These are phyloP conservation scores for Caenorhabditis auriculariae DNA, from an alignment of 2,888 invertebrate species.

Conservation along the genomic window DNA sequence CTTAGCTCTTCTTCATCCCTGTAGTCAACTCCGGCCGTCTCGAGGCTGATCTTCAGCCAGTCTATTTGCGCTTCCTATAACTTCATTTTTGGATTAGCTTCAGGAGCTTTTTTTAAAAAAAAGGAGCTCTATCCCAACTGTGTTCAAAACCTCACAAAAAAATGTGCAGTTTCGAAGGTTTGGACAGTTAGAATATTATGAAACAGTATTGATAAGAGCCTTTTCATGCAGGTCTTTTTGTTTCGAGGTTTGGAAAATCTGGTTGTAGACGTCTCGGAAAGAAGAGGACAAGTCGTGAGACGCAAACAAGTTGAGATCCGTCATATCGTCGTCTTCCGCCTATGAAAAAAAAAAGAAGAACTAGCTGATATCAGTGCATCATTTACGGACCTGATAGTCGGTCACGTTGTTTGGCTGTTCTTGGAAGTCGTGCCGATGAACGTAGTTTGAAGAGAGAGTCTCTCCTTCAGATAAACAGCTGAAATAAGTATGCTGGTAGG, in stretches of 20 bases:
- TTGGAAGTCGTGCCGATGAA: background rate
- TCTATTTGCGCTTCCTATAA: slow-evolving; percentile 42
- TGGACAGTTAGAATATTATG: too few species aligned
- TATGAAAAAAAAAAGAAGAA: too few species aligned
- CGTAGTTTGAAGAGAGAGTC: background rate
- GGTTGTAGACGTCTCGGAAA: slow-evolving; percentile 44
- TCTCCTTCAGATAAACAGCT: background rate
- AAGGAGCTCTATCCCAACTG: background rate
- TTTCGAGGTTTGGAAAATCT: slow-evolving; percentile 23
- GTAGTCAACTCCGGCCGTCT: slow-evolving; percentile 44
- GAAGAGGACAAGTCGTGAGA: slow-evolving; percentile 42
- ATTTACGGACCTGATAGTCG: too few species aligned
- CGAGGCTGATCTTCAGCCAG: slow-evolving; percentile 44
- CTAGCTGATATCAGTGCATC: too few species aligned
- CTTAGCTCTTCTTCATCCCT: slow-evolving; percentile 34
- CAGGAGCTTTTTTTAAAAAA: too few species aligned
- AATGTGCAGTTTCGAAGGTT: too few species aligned
- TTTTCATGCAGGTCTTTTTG: background rate
- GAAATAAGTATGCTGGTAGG: too few species aligned
- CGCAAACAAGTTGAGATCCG: slow-evolving; percentile 35
- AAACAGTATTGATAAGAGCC: too few species aligned
- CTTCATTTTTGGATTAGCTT: too few species aligned
- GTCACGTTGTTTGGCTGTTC: too few species aligned
- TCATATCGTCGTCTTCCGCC: slow-evolving; percentile 20
- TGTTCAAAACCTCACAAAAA: too few species aligned